Percentiles rank a stretch among this genome's conserved stretches.
These are phyloP conservation scores for Uropetala carovei DNA, from an alignment of 2,888 invertebrate species.

Conservation along the genomic window DNA sequence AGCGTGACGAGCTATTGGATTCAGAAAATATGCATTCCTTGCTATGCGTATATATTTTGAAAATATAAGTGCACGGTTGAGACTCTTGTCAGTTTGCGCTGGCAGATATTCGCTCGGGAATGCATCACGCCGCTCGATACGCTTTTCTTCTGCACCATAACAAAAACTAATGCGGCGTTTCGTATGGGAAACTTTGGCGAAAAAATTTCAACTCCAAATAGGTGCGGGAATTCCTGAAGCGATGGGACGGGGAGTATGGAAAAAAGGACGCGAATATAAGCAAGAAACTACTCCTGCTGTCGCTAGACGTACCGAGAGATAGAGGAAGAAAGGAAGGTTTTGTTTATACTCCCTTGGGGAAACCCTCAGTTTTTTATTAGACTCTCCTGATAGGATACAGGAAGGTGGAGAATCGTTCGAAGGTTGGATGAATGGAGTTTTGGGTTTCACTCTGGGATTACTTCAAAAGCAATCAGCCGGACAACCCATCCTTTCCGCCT, in stretches of 20 bases:
- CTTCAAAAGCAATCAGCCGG: neutral
- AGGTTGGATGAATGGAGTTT: slow-evolving; percentile 23
- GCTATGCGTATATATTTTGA: neutral
- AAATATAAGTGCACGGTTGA: neutral
- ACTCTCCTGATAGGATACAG: neutral
- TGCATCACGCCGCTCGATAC: neutral
- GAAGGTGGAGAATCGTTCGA: neutral
- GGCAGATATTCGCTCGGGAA: neutral
- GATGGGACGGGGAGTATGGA: too few relatives aligned
- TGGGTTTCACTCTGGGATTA: neutral
- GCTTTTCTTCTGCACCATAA: neutral
- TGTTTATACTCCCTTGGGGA: too few relatives aligned
- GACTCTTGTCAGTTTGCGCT: neutral
- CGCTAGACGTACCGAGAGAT: too few relatives aligned
- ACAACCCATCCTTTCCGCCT: neutral
- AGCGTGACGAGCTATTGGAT: too few relatives aligned
- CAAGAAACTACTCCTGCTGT: too few relatives aligned
- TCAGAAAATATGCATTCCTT: neutral
- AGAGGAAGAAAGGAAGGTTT: too few relatives aligned
- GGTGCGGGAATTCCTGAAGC: neutral
- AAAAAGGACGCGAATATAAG: too few relatives aligned
- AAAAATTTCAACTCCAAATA: neutral
- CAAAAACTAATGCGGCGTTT: slow-evolving; percentile 1
- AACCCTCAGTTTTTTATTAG: too few relatives aligned
- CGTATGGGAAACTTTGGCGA: neutral